Base-by-base conservation (phyloP, 2,797 vertebrate genomes). In the Enoplosus armatus region DNA sequence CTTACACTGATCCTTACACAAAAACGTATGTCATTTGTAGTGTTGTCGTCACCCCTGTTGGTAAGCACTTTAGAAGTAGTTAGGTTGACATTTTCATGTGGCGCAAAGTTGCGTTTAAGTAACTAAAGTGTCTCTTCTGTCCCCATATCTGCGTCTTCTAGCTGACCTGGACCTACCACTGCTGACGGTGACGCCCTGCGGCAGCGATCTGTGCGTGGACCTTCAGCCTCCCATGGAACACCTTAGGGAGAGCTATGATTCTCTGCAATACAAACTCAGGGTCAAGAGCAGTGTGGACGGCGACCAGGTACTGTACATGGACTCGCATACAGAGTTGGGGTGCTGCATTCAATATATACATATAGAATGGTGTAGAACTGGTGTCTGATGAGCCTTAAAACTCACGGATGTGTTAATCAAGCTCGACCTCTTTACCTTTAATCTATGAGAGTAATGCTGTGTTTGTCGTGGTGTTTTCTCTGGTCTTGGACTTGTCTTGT, bases 131-230 rank as follows among this genome's bases (percentile, higher is more conserved):
- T 31, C 1, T 62, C 1, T 56, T 22, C 12, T 75, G 12, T 48
- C 26, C 8, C 22, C 45, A 22, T 75, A 2, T 72, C 8, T 53
- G 26, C 76, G 41, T 77, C 18, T 11, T 55, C 0, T 82, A 94
- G 93, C 71, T 33, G 1, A 66, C 8, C 62, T 93, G 78, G 82
- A 84, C 39, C 75, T 45, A 22, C 93, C 93, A 0, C 6, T 45
- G 61, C 66, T 93, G 37, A 79, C 24, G 0, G 70, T 92, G 43
- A 15, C 14, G 0, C 3, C 51, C 37, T 87, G 88, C 62, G 63
- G 2, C 20, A 10, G 2, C 2, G 3, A 43, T 8, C 45, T 94
- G 48, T 92, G 88, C 16, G 83, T 92, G 59, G 72, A 70, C 39
- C 68, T 92, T 1, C 59, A 24, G 7, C 75, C 90, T 24, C 87